Evolutionary conservation across 2,113 vertebrate species (phyloP).

Genomic region (Vicugna pacos): DNA sequence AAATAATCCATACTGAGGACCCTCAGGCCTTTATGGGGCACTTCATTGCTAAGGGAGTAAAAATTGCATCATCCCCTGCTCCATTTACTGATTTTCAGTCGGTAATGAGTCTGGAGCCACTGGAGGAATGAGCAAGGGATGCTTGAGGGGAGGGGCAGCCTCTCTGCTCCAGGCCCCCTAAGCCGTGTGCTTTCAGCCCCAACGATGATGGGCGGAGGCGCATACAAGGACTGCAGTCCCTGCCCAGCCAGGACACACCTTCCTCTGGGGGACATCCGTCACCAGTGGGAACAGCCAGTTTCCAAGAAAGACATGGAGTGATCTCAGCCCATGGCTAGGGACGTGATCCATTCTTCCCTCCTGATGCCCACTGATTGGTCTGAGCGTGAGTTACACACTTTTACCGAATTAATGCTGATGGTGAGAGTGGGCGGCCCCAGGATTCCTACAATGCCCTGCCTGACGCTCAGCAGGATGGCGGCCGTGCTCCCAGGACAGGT

Average conservation of each 20-base stretch:
- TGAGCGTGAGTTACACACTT: background rate
- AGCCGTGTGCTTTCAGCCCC: background rate
- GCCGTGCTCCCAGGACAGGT: background rate
- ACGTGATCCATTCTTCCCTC: background rate
- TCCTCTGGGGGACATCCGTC: background rate
- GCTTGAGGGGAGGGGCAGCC: background rate
- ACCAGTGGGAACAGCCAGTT: background rate
- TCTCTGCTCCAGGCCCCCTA: background rate
- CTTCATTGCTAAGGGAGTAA: conserved; percentile 65
- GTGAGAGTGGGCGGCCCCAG: background rate
- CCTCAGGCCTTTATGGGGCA: conserved; percentile 58
- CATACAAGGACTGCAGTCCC: background rate
- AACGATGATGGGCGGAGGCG: fast-evolving
- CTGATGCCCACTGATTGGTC: background rate
- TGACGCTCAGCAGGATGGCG: background rate
- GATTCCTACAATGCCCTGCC: background rate
- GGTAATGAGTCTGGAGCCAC: conserved; percentile 65
- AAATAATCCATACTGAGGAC: conserved; percentile 68
- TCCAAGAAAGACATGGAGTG: background rate
- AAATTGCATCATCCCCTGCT: conserved; percentile 75
- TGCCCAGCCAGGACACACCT: background rate
- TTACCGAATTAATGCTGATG: background rate
- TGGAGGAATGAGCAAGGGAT: conserved; percentile 12
- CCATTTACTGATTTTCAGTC: conserved; percentile 70
- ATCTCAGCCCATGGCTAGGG: background rate